A percentile compares a stretch with the other conserved stretches of the same genome.
Evolutionary conservation across 2,113 vertebrate genomes (phyloP).

Genomic region (Progne subis): DNA sequence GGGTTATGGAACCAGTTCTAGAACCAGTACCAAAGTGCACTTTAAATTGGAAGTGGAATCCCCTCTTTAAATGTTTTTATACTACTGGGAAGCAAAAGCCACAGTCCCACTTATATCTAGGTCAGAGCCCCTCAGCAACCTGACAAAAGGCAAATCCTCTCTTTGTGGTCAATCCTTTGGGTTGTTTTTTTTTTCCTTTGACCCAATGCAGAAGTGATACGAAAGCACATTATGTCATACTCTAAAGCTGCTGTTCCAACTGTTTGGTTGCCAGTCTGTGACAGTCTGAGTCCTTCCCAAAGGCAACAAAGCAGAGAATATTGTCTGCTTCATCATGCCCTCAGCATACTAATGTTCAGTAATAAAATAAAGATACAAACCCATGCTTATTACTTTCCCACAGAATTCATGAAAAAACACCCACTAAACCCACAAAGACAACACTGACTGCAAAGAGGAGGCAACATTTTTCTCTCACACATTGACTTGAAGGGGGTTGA

Average conservation of each 20-base stretch:
- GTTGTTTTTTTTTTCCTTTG: not conserved
- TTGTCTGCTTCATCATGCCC: not conserved
- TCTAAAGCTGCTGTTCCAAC: conserved; percentile 2
- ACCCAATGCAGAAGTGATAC: not conserved
- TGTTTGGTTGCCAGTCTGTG: conserved; percentile 38
- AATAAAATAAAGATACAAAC: not conserved
- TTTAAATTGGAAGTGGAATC: not conserved
- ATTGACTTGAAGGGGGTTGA: not conserved
- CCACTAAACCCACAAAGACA: not conserved
- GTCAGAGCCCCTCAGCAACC: not conserved
- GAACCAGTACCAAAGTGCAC: not conserved
- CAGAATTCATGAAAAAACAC: not conserved
- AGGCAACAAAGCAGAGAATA: conserved; percentile 12
- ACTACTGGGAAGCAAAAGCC: not conserved
- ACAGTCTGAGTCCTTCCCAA: conserved; percentile 39
- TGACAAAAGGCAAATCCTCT: not conserved
- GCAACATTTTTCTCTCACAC: not conserved
- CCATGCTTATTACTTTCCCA: not conserved
- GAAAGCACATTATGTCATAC: conserved; percentile 7
- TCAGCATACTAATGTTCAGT: conserved; percentile 10
- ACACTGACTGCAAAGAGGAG: not conserved
- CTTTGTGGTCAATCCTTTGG: not conserved
- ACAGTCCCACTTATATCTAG: not conserved
- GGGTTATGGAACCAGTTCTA: not conserved
- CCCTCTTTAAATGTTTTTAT: not conserved